phyloP scores from a whole-genome alignment of 2,113 vertebrate species.

The Arothron firmamentum region DNA sequence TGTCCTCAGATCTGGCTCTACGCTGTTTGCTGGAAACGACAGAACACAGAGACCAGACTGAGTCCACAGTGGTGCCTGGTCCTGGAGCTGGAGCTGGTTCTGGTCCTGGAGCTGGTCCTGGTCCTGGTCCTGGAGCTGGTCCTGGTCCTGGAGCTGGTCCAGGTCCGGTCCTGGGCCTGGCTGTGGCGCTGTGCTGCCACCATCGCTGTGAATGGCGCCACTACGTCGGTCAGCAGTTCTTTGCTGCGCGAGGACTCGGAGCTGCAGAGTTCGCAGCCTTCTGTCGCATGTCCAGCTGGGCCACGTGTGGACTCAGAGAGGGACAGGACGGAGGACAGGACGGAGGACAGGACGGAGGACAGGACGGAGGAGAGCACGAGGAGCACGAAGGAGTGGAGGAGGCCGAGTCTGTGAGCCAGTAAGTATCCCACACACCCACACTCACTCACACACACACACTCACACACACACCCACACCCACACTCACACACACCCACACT shows the following conservation, averaged over 20 bases:
- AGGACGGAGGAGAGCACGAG: constrained; percentile 5
- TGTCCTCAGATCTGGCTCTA: constrained; percentile 82
- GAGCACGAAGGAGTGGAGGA: constrained; percentile 70
- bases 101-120: constrained; percentile 62
- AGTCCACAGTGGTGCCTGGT: no score
- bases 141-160: constrained; percentile 58
- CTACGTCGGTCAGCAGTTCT: constrained; percentile 92
- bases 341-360: not conserved
- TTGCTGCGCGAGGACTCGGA: constrained; percentile 82
- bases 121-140: constrained; percentile 15
- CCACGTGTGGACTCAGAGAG: constrained; percentile 83
- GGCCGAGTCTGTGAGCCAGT: constrained; percentile 69
- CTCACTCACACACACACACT: not conserved
- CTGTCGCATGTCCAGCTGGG: constrained; percentile 97
- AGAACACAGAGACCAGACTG: constrained; percentile 3
- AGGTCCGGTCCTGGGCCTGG: constrained; percentile 60
- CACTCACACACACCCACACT: not conserved
- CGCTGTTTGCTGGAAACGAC: constrained; percentile 83
- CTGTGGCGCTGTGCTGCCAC: constrained; percentile 93
- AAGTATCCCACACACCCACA: not conserved
- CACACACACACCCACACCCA: not conserved
- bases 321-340: constrained; percentile 7
- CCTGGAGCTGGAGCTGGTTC: no score
- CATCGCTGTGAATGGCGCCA: constrained; percentile 95
- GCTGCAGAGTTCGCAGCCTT: constrained; percentile 84